Conservation (phyloP, 2,113 vertebrate genomes). For the Hiodon alosoides region DNA sequence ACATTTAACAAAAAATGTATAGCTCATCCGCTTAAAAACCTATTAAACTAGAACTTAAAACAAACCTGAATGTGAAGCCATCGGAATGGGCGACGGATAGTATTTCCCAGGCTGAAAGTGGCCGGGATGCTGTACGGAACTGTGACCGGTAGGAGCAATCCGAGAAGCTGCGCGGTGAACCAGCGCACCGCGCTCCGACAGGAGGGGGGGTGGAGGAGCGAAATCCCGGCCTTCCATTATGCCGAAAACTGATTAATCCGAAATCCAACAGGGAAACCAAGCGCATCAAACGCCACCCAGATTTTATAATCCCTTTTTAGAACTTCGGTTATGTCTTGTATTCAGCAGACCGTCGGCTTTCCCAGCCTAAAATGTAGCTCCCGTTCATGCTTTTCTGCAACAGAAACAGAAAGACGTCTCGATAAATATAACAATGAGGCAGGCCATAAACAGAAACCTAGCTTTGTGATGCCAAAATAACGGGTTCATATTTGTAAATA, state of each 20-base stretch:
- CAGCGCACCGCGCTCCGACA: conserved; percentile 80
- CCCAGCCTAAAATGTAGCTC: conserved; percentile 55
- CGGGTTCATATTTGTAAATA: background rate
- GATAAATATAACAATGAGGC: conserved; percentile 50
- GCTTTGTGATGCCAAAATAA: background rate
- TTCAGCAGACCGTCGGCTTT: conserved; percentile 56
- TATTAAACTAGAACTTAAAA: conserved; percentile 19
- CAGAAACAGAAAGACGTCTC: conserved; percentile 51
- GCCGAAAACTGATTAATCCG: conserved; percentile 63
- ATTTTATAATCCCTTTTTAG: conserved; percentile 70
- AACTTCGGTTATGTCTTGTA: conserved; percentile 59
- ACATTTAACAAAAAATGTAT: background rate
- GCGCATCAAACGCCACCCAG: conserved; percentile 57
- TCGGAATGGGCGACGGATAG: conserved; percentile 84
- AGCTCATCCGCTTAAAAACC: background rate
- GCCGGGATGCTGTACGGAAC: conserved; percentile 76
- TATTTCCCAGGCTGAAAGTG: conserved; percentile 89
- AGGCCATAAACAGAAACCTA: background rate
- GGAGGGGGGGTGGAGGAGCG: conserved; percentile 84
- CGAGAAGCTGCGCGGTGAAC: conserved; percentile 78
- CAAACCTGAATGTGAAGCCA: conserved; percentile 91
- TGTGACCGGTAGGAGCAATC: conserved; percentile 72
- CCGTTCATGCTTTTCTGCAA: conserved; percentile 65
- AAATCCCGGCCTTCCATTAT: conserved; percentile 93
- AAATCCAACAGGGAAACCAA: conserved; percentile 58